Percentiles rank a stretch among this genome's conserved stretches.
These are phyloP conservation scores for Elysia crispata DNA, from an alignment of 2,888 invertebrate species.

Conservation along the genomic window DNA sequence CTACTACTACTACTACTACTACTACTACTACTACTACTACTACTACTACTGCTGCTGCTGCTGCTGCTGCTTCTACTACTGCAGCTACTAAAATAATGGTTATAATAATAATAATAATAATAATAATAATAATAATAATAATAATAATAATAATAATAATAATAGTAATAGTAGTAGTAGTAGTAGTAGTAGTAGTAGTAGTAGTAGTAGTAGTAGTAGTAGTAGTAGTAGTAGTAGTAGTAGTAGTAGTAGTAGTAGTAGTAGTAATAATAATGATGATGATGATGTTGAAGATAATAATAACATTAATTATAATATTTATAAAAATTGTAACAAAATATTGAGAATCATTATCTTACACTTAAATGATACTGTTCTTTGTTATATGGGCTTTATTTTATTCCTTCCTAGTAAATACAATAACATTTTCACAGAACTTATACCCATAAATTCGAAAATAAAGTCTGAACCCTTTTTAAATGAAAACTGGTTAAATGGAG, in stretches of 20 bases:
- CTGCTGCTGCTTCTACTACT: not conserved
- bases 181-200: conserved; percentile 27
- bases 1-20: conserved; percentile 10
- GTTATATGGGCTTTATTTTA: no score
- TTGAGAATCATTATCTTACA: not conserved
- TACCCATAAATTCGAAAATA: no score
- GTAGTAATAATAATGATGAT: conserved; percentile 32
- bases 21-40: not conserved
- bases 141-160: conserved; percentile 16
- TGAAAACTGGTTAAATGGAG: no score
- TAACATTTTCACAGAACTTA: no score
- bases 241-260: conserved; percentile 30
- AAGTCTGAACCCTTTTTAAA: no score
- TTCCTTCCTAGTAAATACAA: no score
- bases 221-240: conserved; percentile 22
- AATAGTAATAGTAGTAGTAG: conserved; percentile 7
- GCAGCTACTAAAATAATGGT: not conserved
- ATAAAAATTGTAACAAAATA: conserved; percentile 24
- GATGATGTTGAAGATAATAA: conserved; percentile 35
- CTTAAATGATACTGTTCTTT: no score
- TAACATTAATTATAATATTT: conserved; percentile 30
- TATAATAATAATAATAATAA: conserved; percentile 24
- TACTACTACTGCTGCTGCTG: conserved; percentile 3
- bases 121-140: conserved; percentile 22
- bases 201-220: conserved; percentile 9